phyloP scores from a whole-genome alignment of 2,113 vertebrate species.

The Meriones unguiculatus region DNA sequence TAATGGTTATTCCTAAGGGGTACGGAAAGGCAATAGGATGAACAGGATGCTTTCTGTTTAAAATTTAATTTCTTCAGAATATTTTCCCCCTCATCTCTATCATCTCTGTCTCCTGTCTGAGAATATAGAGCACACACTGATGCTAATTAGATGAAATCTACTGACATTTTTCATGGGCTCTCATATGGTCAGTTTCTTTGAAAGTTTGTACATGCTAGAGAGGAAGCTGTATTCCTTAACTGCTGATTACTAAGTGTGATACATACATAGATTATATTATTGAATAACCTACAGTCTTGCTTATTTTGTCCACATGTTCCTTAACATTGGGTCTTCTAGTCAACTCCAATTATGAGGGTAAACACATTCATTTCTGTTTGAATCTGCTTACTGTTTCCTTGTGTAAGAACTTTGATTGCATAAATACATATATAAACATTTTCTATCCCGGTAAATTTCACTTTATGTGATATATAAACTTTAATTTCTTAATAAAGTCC shows the following conservation, averaged over 20 bases:
- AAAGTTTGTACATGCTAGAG: not conserved
- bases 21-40: not conserved
- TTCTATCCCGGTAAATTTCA: not conserved
- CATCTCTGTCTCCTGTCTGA: not conserved
- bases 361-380: not conserved
- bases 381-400: slow-evolving; percentile 9
- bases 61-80: not conserved
- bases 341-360: not conserved
- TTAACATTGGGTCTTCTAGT: not conserved
- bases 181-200: not conserved
- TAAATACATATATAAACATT: not conserved
- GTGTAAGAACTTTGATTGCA: not conserved
- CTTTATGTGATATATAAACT: not conserved
- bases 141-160: not conserved
- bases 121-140: not conserved
- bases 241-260: not conserved
- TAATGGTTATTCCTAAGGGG: not conserved
- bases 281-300: not conserved
- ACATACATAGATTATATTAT: not conserved
- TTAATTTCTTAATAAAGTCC: slow-evolving; percentile 31
- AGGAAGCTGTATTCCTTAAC: not conserved
- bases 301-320: not conserved
- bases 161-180: not conserved
- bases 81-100: not conserved
- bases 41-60: not conserved